Percentiles rank a stretch among this genome's conserved stretches.
Evolutionary conservation across 2,113 vertebrate genomes (phyloP).

Genomic region (Cyprinodon brontotheroides): DNA sequence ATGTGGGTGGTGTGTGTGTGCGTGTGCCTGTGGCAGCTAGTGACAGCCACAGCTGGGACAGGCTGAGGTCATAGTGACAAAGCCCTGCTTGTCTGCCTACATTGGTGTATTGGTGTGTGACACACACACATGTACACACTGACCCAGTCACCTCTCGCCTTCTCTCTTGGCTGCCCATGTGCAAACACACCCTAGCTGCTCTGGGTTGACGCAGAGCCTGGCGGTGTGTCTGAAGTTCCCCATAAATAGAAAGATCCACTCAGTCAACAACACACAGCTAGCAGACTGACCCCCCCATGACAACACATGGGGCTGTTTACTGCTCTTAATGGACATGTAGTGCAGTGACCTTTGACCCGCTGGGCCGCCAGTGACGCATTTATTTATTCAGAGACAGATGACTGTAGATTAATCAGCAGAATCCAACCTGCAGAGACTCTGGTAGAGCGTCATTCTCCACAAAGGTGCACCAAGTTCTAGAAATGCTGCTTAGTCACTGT

Average conservation of each 20-base stretch:
- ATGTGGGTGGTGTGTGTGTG: slow-evolving; percentile 17
- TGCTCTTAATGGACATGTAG: slow-evolving; percentile 46
- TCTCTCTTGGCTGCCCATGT: slow-evolving; percentile 46
- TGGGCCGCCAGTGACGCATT: background rate
- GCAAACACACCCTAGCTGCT: slow-evolving; percentile 50
- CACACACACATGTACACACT: slow-evolving; percentile 11
- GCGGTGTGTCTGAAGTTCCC: slow-evolving; percentile 18
- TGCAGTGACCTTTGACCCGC: background rate
- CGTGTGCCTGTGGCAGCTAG: slow-evolving; percentile 43
- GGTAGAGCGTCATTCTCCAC: background rate
- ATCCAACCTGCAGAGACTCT: background rate
- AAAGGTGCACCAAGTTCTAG: too few species aligned
- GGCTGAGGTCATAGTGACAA: slow-evolving; percentile 66
- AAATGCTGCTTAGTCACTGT: too few species aligned
- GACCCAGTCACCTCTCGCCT: slow-evolving; percentile 53
- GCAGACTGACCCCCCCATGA: slow-evolving; percentile 54
- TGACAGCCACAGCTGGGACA: slow-evolving; percentile 66
- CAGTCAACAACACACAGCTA: slow-evolving; percentile 48
- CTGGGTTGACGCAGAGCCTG: slow-evolving; percentile 11
- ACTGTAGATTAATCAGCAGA: background rate
- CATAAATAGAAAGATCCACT: slow-evolving; percentile 27
- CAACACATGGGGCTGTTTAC: slow-evolving; percentile 12
- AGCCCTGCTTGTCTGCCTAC: slow-evolving; percentile 60
- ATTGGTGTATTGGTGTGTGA: slow-evolving; percentile 47
- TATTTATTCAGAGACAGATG: background rate